Percentiles rank a stretch among this genome's conserved stretches.
These are phyloP conservation scores for Clunio marinus DNA, from an alignment of 2,888 invertebrate species.

Conservation along the genomic window DNA sequence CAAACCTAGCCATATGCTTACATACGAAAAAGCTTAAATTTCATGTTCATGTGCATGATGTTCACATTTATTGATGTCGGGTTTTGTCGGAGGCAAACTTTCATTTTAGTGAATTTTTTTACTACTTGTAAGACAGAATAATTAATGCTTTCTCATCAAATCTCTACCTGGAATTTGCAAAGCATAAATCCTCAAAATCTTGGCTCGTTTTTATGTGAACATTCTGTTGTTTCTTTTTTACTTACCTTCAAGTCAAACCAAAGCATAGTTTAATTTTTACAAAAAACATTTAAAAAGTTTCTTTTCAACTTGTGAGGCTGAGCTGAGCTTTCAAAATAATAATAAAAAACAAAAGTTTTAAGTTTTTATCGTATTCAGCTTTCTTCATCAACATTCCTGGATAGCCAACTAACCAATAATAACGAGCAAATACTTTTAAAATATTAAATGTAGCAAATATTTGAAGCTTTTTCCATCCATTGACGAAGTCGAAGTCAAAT, in stretches of 20 bases:
- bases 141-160: not conserved
- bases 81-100: not conserved
- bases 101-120: too few relatives aligned
- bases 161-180: not conserved
- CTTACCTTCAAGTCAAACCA: not conserved
- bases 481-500: not conserved
- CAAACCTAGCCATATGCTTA: not conserved
- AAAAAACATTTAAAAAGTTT: not conserved
- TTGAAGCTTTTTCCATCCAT: not conserved
- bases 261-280: not conserved
- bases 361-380: too few relatives aligned
- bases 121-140: not conserved
- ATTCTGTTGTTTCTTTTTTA: not conserved
- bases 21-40: not conserved
- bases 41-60: too few relatives aligned
- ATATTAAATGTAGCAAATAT: too few relatives aligned
- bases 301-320: too few relatives aligned
- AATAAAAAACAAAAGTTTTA: too few relatives aligned
- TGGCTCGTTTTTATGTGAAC: not conserved
- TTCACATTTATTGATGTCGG: not conserved
- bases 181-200: constrained; percentile 2
- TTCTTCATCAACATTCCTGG: too few relatives aligned
- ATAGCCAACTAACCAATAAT: too few relatives aligned
- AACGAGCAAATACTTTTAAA: too few relatives aligned
- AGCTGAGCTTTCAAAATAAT: too few relatives aligned